These are phyloP conservation scores for Pegoplata infirma DNA, from an alignment of 2,888 invertebrate genomes.

Conservation along the genomic window DNA sequence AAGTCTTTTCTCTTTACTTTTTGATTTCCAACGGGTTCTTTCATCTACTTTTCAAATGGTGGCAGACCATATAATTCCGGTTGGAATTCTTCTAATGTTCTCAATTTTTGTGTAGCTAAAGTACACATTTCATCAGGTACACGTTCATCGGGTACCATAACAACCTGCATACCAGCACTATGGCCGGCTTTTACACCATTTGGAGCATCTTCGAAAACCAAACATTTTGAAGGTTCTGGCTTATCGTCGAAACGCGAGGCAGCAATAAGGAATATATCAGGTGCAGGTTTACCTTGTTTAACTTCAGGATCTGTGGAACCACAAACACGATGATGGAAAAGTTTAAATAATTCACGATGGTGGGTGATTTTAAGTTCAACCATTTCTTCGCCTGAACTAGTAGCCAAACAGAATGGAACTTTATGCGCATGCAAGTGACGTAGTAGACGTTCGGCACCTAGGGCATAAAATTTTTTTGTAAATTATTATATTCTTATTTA, in stretches of 20 bases:
- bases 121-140: slow-evolving; percentile 79
- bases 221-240: slow-evolving; percentile 82
- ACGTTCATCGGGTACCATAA: slow-evolving; percentile 87
- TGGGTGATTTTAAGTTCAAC: slow-evolving; percentile 84
- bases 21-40: background rate
- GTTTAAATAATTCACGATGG: slow-evolving; percentile 82
- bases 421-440: slow-evolving; percentile 85
- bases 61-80: slow-evolving; percentile 94
- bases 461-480: slow-evolving; percentile 53
- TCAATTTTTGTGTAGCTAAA: slow-evolving; percentile 85
- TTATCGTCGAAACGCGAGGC: slow-evolving; percentile 85
- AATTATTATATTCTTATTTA: no score
- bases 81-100: slow-evolving; percentile 86
- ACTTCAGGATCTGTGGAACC: slow-evolving; percentile 90
- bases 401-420: slow-evolving; percentile 92
- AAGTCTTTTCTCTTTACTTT: no score
- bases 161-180: slow-evolving; percentile 90
- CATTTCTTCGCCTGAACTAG: slow-evolving; percentile 87
- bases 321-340: slow-evolving; percentile 88
- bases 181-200: slow-evolving; percentile 90
- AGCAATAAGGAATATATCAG: slow-evolving; percentile 91
- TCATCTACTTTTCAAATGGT: slow-evolving; percentile 77
- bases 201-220: slow-evolving; percentile 95
- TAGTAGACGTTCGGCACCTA: slow-evolving; percentile 89
- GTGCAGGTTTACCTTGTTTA: slow-evolving; percentile 91